Evolutionary conservation across 1,140 invertebrate species (phyloP), one percentile per base, ranked within the genome.

Genomic region (Antheraea pernyi): DNA sequence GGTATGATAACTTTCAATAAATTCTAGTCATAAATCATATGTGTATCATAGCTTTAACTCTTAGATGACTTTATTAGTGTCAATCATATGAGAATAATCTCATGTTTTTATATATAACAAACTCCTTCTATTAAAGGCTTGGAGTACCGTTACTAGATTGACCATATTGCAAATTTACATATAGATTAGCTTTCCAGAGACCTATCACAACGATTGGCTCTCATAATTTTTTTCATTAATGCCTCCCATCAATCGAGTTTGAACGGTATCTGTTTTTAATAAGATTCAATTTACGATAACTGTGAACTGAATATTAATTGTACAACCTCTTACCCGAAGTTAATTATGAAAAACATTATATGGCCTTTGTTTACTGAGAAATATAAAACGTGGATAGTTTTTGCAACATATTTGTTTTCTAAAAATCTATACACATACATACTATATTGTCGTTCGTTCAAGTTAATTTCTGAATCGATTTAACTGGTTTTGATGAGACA

Each of bases 111-210:
- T 53, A 53, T 13, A 4, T 10, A 53, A 13, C 46, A 53, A 61
- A 11, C 19, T 61, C 59, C 7, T 13, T 61, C 11, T 19, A 22
- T 61, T 61, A 61, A 19, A 13, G 13, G 16, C 30, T n/a, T 9
- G 11, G 8, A n/a, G 18, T 61, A 7, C 59, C 59, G 19, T 22
- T 16, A 53, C 9, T 11, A 61, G 19, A 61, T 60, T 61, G 30
- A 61, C 59, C 30, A 22, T 18, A 61, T 68, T 65, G 59, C 36
- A 42, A 69, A 67, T 71, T 71, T 68, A 64, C 64, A 67, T 73
- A 61, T 18, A 67, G 67, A 66, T 73, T 66, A 69, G 64, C 71
- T 74, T 67, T 68, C 46, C 46, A 64, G n/a, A 10, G 8, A 30
- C 60, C 60, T 11, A 61, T 36, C 19, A 36, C 4, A 61, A 13